Conservation (phyloP, 2,797 vertebrate genomes). For the Semaprochilodus insignis region DNA sequence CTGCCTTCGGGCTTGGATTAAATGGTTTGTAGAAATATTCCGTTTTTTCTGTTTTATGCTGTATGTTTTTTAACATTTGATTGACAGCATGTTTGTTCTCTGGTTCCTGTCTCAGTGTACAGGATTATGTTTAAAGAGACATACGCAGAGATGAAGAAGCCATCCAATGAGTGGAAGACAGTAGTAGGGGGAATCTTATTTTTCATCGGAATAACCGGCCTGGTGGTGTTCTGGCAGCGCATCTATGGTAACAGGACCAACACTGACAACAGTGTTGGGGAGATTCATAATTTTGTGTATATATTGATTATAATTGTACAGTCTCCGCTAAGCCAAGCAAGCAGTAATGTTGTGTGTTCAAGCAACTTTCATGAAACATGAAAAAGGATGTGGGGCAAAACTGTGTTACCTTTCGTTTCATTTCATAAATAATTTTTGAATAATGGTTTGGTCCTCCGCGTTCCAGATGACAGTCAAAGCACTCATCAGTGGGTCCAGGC, state of each 20-base stretch:
- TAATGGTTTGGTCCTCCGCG: too few species aligned
- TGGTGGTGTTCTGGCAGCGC: slow-evolving; percentile 85
- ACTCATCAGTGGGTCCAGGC: too few species aligned
- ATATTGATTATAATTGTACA: not conserved
- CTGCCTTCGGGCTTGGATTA: not conserved
- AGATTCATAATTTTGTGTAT: too few species aligned
- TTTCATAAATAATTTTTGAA: too few species aligned
- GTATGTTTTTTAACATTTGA: not conserved
- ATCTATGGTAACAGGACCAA: slow-evolving; percentile 72
- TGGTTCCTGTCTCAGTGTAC: slow-evolving; percentile 74
- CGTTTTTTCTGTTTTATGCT: not conserved
- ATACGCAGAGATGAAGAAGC: slow-evolving; percentile 83
- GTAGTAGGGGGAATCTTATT: slow-evolving; percentile 79
- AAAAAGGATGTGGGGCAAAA: too few species aligned
- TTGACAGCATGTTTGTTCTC: not conserved
- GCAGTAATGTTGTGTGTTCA: too few species aligned
- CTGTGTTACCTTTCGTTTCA: not conserved
- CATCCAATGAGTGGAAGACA: slow-evolving; percentile 82
- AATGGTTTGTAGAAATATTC: not conserved
- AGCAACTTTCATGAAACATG: too few species aligned
- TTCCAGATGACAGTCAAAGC: not conserved
- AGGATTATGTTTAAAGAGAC: slow-evolving; percentile 79
- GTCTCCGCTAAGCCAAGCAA: too few species aligned
- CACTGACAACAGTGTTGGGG: not conserved
- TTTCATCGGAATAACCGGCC: slow-evolving; percentile 83